Conservation (phyloP, 2,888 invertebrate genomes). For the Ommatoiulus sabulosus region DNA sequence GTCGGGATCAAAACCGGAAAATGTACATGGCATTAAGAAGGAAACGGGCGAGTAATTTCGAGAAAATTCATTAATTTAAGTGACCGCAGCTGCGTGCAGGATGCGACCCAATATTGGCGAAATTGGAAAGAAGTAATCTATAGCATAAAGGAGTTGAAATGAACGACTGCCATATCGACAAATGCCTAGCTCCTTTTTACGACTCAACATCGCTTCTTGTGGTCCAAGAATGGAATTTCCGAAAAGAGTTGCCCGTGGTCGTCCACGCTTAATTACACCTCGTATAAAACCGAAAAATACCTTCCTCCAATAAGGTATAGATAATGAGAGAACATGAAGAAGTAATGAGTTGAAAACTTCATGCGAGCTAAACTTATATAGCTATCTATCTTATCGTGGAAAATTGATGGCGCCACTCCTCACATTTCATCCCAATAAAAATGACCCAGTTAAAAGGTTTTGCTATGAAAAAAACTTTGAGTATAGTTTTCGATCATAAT, state of each 20-base stretch:
- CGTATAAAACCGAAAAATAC: not conserved
- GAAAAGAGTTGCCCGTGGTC: not conserved
- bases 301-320: not conserved
- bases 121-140: not conserved
- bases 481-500: no score
- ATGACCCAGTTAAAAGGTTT: no score
- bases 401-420: no score
- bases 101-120: not conserved
- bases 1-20: not conserved
- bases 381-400: no score
- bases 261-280: not conserved
- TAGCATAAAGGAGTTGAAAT: conserved; percentile 4
- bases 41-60: not conserved
- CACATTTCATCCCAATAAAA: no score
- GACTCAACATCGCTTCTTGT: not conserved
- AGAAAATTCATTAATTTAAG: conserved; percentile 25
- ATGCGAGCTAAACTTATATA: no score
- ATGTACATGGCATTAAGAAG: not conserved
- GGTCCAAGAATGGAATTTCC: not conserved
- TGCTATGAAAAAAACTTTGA: no score
- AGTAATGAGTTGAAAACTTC: not conserved
- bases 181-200: not conserved
- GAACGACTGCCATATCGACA: not conserved
- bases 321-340: not conserved
- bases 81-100: conserved; percentile 7